Conservation (phyloP, 2,888 invertebrate species). For the Tridacna gigas region DNA sequence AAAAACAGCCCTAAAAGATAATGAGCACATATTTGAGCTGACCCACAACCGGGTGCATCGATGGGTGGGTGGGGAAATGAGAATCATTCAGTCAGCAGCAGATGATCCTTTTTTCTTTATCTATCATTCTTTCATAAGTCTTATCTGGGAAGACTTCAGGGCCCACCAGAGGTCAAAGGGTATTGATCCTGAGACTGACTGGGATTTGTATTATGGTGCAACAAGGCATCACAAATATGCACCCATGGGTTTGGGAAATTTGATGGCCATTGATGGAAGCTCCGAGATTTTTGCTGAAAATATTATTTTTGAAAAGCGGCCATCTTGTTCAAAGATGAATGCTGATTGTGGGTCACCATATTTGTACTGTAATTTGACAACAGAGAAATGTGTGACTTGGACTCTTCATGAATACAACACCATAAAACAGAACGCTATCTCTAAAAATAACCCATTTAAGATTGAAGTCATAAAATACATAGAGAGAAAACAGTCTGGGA, state of each 20-base stretch:
- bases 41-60: slow-evolving; percentile 76
- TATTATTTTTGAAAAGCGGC: slow-evolving; percentile 64
- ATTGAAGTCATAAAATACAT: slow-evolving; percentile 32
- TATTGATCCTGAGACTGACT: slow-evolving; percentile 69
- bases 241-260: slow-evolving; percentile 71
- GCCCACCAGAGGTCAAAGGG: slow-evolving; percentile 57
- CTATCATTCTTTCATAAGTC: slow-evolving; percentile 74
- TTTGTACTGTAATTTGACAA: slow-evolving; percentile 68
- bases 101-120: slow-evolving; percentile 78
- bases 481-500: slow-evolving; percentile 10
- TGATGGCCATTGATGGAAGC: slow-evolving; percentile 72
- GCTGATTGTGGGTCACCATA: slow-evolving; percentile 67
- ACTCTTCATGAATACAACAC: slow-evolving; percentile 46
- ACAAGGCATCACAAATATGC: slow-evolving; percentile 68
- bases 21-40: slow-evolving; percentile 66
- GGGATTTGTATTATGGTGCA: slow-evolving; percentile 63
- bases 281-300: slow-evolving; percentile 66
- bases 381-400: slow-evolving; percentile 67
- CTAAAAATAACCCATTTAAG: slow-evolving; percentile 25
- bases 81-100: slow-evolving; percentile 73
- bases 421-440: slow-evolving; percentile 34
- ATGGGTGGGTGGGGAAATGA: slow-evolving; percentile 77
- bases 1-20: slow-evolving; percentile 63
- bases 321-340: slow-evolving; percentile 60
- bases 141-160: slow-evolving; percentile 74